Base-by-base conservation (phyloP, 2,113 vertebrate species). In the Gallinago undulata region DNA sequence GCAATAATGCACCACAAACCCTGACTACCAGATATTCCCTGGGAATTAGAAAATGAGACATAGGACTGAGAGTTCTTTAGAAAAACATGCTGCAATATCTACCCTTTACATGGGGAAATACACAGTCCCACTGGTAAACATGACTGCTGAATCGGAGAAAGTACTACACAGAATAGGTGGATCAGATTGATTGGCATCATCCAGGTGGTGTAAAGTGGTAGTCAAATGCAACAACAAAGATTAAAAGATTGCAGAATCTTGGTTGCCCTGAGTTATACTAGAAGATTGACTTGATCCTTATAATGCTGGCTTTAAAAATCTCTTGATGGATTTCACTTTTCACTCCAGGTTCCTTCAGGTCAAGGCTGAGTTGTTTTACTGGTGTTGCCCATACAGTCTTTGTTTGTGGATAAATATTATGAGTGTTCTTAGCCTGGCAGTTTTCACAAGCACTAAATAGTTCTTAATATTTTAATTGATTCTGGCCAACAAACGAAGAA, bases 351-450 rank as follows among this genome's bases (percentile, higher is more conserved):
- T 83, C 47, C 59, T 86, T 77, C 85, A 78, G 88, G 79, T 73
- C 68, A 95, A 74, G 74, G 78, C 83, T 84, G 56, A 85, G 28
- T 55, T 69, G 51, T 78, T 93, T 88, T 62, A 83, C 63, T 80
- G 50, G 45, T 74, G 45, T 80, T 77, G 55, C 55, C 55, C 72
- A 68, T 35, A 24, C 24, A 62, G 37, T 66, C 74, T 68, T 80
- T 94, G 74, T 93, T 96, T 87, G 73, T 69, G 79, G 72, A 70
- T 92, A 95, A 95, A 94, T 93, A 94, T 81, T 84, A 41, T 77
- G 64, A 56, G 37, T 87, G 64, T 89, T 93, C 80, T 95, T 43
- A 81, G 59, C 55, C 47, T 84, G 76, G 25, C 43, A 83, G 35
- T 64, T 94, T 94, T 86, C 93, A 92, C 59, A 63, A 90, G 47